phyloP scores from a whole-genome alignment of 2,797 vertebrate genomes.

The Ctenopoma multispine region DNA sequence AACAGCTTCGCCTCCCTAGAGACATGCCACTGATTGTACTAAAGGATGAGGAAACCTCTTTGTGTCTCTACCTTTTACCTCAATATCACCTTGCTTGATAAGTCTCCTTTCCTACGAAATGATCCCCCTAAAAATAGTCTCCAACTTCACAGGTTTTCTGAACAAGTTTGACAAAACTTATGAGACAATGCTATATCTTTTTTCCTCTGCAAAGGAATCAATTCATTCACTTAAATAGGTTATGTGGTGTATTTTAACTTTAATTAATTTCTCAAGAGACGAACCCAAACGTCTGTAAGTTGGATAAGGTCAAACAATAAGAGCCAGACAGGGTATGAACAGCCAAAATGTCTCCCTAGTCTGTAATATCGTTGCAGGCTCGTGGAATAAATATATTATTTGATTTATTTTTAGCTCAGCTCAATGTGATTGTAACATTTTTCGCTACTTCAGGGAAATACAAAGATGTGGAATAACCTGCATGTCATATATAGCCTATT shows the following conservation, averaged over 20 bases:
- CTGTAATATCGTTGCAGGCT: slow-evolving; percentile 29
- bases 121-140: slow-evolving; percentile 52
- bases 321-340: slow-evolving; percentile 19
- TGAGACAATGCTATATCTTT: slow-evolving; percentile 35
- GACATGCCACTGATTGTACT: slow-evolving; percentile 67
- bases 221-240: slow-evolving; percentile 31
- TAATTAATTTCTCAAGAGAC: slow-evolving; percentile 37
- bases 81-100: slow-evolving; percentile 73
- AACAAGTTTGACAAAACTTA: slow-evolving; percentile 62
- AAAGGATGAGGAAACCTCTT: slow-evolving; percentile 63
- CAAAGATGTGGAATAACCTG: slow-evolving; percentile 25
- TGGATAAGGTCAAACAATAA: slow-evolving; percentile 46
- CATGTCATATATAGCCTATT: slow-evolving; percentile 28
- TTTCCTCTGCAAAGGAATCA: slow-evolving; percentile 39
- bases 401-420: slow-evolving; percentile 52
- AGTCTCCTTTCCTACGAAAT: slow-evolving; percentile 36
- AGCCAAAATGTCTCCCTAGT: slow-evolving; percentile 16
- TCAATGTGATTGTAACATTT: not conserved
- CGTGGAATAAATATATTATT: slow-evolving; percentile 30
- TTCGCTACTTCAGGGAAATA: slow-evolving; percentile 27
- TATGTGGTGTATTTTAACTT: slow-evolving; percentile 32
- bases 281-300: slow-evolving; percentile 34
- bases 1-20: slow-evolving; percentile 69
- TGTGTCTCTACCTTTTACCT: slow-evolving; percentile 66
- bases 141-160: slow-evolving; percentile 17